Evolutionary conservation across 1,140 invertebrate genomes (phyloP).

Genomic region (Meloidogyne chitwoodi): DNA sequence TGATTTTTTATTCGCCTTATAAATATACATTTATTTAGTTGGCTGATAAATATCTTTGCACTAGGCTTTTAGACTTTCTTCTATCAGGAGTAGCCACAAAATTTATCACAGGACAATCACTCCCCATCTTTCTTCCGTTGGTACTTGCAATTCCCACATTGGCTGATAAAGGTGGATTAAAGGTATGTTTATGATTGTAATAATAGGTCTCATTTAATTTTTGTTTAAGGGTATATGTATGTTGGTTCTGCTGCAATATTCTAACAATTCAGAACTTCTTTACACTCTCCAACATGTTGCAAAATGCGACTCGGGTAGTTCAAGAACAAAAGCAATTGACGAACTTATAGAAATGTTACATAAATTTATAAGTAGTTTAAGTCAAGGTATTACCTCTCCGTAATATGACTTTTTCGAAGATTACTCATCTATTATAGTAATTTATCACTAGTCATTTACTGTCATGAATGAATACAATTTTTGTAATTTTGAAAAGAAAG

Average conservation of each 20-base stretch:
- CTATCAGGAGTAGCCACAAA: not conserved
- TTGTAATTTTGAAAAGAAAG: too few relatives aligned
- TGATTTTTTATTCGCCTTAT: not conserved
- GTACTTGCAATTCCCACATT: conserved; percentile 23
- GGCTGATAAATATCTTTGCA: conserved; percentile 28
- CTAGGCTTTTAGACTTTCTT: conserved; percentile 13
- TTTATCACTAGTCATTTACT: too few relatives aligned
- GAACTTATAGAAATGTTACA: not conserved
- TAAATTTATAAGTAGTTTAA: not conserved
- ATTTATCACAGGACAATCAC: conserved; percentile 6
- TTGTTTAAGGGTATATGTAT: not conserved
- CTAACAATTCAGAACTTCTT: not conserved
- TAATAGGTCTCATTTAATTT: not conserved
- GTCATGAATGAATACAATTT: too few relatives aligned
- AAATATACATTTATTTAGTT: conserved; percentile 9
- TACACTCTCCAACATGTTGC: not conserved
- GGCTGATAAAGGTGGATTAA: not conserved
- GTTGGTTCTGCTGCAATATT: not conserved
- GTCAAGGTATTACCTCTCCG: not conserved
- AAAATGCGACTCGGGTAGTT: not conserved
- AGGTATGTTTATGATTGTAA: not conserved
- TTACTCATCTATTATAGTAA: too few relatives aligned
- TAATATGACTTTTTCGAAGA: too few relatives aligned
- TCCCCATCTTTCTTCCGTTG: conserved; percentile 6
- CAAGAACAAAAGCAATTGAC: not conserved